These are phyloP conservation scores for Meloidogyne hapla DNA, from an alignment of 1,140 invertebrate species.

Conservation along the genomic window DNA sequence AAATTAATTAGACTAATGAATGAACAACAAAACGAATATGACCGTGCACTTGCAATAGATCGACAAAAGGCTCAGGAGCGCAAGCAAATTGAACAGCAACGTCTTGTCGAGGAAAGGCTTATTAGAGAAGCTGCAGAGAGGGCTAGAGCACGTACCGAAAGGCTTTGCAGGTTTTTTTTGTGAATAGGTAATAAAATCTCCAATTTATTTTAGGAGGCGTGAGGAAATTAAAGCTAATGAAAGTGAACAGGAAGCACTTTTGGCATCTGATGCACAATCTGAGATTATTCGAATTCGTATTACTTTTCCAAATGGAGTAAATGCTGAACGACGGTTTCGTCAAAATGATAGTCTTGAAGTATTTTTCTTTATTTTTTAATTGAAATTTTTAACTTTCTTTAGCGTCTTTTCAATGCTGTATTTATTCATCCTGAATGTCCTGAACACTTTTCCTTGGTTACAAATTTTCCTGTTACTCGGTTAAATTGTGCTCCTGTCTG, in stretches of 20 bases:
- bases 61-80: slow-evolving; percentile 16
- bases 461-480: background rate
- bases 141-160: background rate
- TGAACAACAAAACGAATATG: slow-evolving; percentile 19
- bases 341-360: slow-evolving; percentile 22
- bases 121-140: background rate
- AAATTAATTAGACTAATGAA: slow-evolving; percentile 10
- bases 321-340: slow-evolving; percentile 1
- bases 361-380: background rate
- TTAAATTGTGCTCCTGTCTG: slow-evolving; percentile 18
- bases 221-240: slow-evolving; percentile 4
- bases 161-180: background rate
- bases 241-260: background rate
- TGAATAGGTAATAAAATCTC: background rate
- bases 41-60: slow-evolving; percentile 18
- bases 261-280: background rate
- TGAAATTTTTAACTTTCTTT: background rate
- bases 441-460: slow-evolving; percentile 22
- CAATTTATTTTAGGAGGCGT: background rate
- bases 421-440: slow-evolving; percentile 26
- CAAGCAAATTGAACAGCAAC: background rate
- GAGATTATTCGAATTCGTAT: slow-evolving; percentile 9
- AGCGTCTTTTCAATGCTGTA: slow-evolving; percentile 22
- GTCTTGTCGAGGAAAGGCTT: background rate
- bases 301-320: background rate